Base-by-base conservation (phyloP, 2,888 invertebrate genomes). In the Lasioglossum oenotherae region DNA sequence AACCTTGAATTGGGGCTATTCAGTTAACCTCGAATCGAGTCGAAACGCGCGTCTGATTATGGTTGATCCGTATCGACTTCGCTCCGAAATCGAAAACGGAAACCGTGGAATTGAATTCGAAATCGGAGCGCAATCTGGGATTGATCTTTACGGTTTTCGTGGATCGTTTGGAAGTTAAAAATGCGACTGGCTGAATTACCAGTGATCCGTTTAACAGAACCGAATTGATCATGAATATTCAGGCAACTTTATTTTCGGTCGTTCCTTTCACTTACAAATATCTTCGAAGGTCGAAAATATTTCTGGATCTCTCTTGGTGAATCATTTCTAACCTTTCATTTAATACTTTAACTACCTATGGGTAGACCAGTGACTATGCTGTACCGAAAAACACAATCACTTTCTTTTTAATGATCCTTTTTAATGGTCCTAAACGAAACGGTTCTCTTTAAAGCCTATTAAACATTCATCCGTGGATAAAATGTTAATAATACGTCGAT, bases 161-260 rank as follows among this genome's bases (percentile, higher is more conserved):
- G 53, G 53, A 53, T 53, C 71, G 41, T 31, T 6, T 16, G 71
- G 71, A n/a, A 14, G n/a, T 41, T 69, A 38, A 69, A 44, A 72
- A 23, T 53, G 41, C 14, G n/a, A 19, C 67, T 10, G 23, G 67
- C 6, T 35, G 71, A 44, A 72, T 44, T 72, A n/a, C 44, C 69
- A 35, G 41, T 69, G 23, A 38, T 23, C n/a, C 23, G 38, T 12
- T 38, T 69, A 69, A 38, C 8, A n/a, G 23, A n/a, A 23, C 38
- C 35, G 35, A 69, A 69, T 69, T 23, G 69, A 38, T n/a, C 38
- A 69, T 69, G 12, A 69, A 69, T 69, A 69, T 69, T 69, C 19
- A 38, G 23, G 1, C 1, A 41, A 53, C 69, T 38, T 69, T 38
- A 38, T 38, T 69, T 69, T 69, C 38, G 69, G 12, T 41, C 69